Conservation (phyloP, 1,140 invertebrate genomes). For the Aphaenogaster ashmeadi region DNA sequence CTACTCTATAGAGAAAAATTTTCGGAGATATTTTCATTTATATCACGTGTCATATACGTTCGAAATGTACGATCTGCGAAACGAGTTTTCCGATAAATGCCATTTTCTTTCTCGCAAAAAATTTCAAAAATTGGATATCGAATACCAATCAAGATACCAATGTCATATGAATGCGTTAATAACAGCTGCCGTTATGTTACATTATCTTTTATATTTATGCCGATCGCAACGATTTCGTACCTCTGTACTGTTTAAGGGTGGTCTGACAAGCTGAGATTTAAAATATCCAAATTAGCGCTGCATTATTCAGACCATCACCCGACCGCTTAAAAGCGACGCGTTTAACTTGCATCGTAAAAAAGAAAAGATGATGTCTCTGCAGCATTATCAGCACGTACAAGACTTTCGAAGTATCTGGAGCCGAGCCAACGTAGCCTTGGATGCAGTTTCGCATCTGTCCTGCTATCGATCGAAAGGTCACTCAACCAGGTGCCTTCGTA, state of each 20-base stretch:
- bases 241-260: not conserved
- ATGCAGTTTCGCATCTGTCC: slow-evolving; percentile 74
- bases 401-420: slow-evolving; percentile 67
- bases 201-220: not conserved
- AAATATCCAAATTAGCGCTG: slow-evolving; percentile 22
- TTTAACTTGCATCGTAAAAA: slow-evolving; percentile 15
- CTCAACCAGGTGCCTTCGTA: slow-evolving; percentile 56
- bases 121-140: slow-evolving; percentile 10
- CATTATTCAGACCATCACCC: slow-evolving; percentile 22
- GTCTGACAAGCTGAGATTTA: slow-evolving; percentile 1
- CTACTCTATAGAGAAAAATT: not conserved
- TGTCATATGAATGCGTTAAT: not conserved
- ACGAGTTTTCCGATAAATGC: slow-evolving; percentile 36
- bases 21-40: slow-evolving; percentile 43
- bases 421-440: slow-evolving; percentile 65
- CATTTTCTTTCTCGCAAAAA: not conserved
- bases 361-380: slow-evolving; percentile 42
- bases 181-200: not conserved
- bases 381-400: slow-evolving; percentile 49
- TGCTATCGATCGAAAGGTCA: slow-evolving; percentile 72
- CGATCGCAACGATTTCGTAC: not conserved
- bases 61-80: slow-evolving; percentile 6
- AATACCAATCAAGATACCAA: not conserved
- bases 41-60: not conserved
- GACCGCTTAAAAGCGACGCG: not conserved